phyloP scores from a whole-genome alignment of 2,113 vertebrate genomes.

The Paramisgurnus dabryanus region DNA sequence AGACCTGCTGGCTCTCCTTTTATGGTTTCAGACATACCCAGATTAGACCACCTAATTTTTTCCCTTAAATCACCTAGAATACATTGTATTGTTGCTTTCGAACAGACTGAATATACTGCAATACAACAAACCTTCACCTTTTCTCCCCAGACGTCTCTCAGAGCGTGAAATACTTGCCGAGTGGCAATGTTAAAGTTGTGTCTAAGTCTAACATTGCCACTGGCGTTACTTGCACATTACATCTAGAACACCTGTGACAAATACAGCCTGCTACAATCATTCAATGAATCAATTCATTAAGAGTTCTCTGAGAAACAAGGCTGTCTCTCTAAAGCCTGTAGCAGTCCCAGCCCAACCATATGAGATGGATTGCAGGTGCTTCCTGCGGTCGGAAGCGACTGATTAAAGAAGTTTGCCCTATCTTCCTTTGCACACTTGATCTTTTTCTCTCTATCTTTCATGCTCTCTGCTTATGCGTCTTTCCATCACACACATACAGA shows the following conservation, averaged over 20 bases:
- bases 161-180: not conserved
- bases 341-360: slow-evolving; percentile 53
- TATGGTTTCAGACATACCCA: slow-evolving; percentile 30
- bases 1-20: slow-evolving; percentile 27
- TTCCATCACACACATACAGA: slow-evolving; percentile 35
- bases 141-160: not conserved
- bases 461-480: slow-evolving; percentile 21
- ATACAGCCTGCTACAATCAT: slow-evolving; percentile 62
- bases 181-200: not conserved
- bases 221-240: slow-evolving; percentile 54
- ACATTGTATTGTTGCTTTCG: not conserved
- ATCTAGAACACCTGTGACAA: slow-evolving; percentile 63
- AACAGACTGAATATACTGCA: not conserved
- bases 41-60: slow-evolving; percentile 21
- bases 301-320: slow-evolving; percentile 62
- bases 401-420: slow-evolving; percentile 61
- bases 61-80: not conserved
- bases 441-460: slow-evolving; percentile 29
- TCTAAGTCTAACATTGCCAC: slow-evolving; percentile 60
- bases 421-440: slow-evolving; percentile 51
- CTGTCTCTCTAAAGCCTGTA: slow-evolving; percentile 35
- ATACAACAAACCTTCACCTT: not conserved
- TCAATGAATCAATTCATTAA: slow-evolving; percentile 72
- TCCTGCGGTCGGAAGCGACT: slow-evolving; percentile 61
- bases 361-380: slow-evolving; percentile 71